phyloP scores from a whole-genome alignment of 2,888 invertebrate genomes.

The Drosophila parthenogenetica region DNA sequence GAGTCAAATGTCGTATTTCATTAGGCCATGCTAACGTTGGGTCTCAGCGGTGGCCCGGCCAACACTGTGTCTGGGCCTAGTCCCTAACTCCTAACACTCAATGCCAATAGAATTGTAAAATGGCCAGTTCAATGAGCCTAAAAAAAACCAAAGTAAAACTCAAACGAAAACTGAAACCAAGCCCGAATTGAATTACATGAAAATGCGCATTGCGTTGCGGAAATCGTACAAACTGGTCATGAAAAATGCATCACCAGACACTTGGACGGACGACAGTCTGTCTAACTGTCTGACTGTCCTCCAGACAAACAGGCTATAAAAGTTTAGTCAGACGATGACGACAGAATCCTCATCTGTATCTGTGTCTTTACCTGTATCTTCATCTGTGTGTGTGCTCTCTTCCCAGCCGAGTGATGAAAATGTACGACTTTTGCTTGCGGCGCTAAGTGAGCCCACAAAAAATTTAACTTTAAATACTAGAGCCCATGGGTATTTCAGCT shows the following conservation, averaged over 20 bases:
- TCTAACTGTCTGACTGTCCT: not conserved
- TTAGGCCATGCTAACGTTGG: conserved; percentile 70
- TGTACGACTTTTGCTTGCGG: conserved; percentile 74
- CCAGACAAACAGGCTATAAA: conserved; percentile 48
- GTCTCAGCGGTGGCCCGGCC: conserved; percentile 65
- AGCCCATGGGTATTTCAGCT: conserved; percentile 16
- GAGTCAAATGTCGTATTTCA: conserved; percentile 80
- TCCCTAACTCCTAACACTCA: conserved; percentile 31
- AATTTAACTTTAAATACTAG: conserved; percentile 33
- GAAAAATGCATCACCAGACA: conserved; percentile 74
- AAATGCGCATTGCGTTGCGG: conserved; percentile 75
- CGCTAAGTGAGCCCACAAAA: conserved; percentile 66
- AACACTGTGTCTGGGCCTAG: conserved; percentile 1
- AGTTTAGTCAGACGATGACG: conserved; percentile 58
- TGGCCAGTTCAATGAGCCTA: conserved; percentile 59
- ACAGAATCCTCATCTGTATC: conserved; percentile 27
- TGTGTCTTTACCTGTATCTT: too few relatives aligned
- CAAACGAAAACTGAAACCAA: conserved; percentile 35
- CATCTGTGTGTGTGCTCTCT: conserved; percentile 36
- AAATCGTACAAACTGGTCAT: conserved; percentile 80
- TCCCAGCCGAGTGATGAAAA: conserved; percentile 70
- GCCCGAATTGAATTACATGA: conserved; percentile 76
- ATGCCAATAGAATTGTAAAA: conserved; percentile 74
- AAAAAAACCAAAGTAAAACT: conserved; percentile 26
- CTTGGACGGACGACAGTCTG: conserved; percentile 14